Base-by-base conservation (phyloP, 2,888 invertebrate species). In the Tanypteryx hageni region DNA sequence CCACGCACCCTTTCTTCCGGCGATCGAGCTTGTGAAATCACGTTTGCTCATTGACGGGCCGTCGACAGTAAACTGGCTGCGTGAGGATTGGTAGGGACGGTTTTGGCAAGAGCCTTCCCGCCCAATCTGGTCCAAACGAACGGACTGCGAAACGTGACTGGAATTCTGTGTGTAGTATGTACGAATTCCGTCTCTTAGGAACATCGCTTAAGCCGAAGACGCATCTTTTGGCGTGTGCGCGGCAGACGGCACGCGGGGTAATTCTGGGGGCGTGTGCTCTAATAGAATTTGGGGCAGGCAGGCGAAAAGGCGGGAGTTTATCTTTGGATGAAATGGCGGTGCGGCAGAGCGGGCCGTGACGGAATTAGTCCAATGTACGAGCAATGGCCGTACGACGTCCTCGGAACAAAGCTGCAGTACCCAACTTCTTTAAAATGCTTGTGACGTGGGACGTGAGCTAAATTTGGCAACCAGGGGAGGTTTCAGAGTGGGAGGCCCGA, bases 201-300 rank as follows among this genome's bases (percentile, higher is more conserved):
- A 44, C 44, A 3, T 3, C 44, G 44, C 5, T 76, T 76, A 76
- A 10, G 76, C 9, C 27, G 76, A 76, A 76, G 27, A 27, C 13
- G 76, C 22, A 4, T 76, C 76, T 13, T 11, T 76, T 13, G 22
- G 16, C 76, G 9, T 76, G 27, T 11, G 11, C 22, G 22, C 22
- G 27, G 27, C 76, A 27, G 76, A 13, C 22, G 13, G 27, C 10
- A 13, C 22, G 16, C 11, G 76, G 76, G n/a, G 13, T 22, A n/a
- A n/a, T 68, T 68, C 68, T 22, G 18, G 68, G n/a, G 18, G 68
- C 68, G 76, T 18, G 27, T 5, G 76, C 13, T n/a, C 27, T 76
- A 76, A 76, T 76, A 76, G 76, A 76, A 76, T 76, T 76, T 76
- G 76, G 27, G 76, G 22, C 76, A 22, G 9, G 27, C 22, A 76